These are phyloP conservation scores for Strix aluco DNA, from an alignment of 2,113 vertebrate genomes.

Conservation along the genomic window DNA sequence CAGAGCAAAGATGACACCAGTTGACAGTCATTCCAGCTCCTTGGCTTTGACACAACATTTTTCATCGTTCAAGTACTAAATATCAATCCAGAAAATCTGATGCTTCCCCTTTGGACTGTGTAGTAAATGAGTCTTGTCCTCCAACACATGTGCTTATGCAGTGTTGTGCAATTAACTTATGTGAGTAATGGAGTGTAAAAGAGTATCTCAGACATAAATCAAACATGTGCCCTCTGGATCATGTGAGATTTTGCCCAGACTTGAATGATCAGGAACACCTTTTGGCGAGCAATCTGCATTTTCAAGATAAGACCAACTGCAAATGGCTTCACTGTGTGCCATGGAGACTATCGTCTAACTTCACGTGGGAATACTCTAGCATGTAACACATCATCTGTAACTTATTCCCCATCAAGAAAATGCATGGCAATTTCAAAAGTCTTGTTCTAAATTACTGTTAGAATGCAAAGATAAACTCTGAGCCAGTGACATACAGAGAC, in stretches of 20 bases:
- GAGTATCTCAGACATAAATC: conserved; percentile 16
- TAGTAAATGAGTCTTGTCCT: neutral
- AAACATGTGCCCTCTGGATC: neutral
- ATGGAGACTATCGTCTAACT: neutral
- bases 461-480: neutral
- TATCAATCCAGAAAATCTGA: neutral
- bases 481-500: fast-evolving
- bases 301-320: neutral
- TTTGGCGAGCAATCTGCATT: neutral
- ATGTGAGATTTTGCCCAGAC: neutral
- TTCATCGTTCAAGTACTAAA: neutral
- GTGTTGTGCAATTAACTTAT: neutral
- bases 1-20: neutral
- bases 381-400: conserved; percentile 21
- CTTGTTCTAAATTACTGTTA: neutral
- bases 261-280: neutral
- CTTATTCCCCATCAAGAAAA: neutral
- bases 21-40: neutral
- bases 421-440: neutral
- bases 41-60: neutral
- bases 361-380: neutral
- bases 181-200: conserved; percentile 1
- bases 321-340: neutral
- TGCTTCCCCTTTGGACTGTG: neutral
- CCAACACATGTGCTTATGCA: neutral